Conservation (phyloP, 1,140 invertebrate genomes). For the Proctacanthus coquilletti region DNA sequence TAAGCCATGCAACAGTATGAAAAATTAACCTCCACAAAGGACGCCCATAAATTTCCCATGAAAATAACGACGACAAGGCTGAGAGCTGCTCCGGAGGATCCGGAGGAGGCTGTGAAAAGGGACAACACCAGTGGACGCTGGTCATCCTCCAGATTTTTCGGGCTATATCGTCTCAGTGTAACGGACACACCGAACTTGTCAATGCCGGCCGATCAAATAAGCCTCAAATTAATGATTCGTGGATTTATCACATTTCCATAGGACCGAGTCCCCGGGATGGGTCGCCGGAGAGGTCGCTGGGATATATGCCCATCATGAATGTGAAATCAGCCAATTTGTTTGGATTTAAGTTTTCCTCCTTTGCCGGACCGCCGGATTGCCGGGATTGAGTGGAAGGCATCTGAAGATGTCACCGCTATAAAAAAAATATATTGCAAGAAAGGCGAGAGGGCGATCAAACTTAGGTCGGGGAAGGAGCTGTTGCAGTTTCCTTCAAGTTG, state of each 20-base stretch:
- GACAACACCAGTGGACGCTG: background rate
- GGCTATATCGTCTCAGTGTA: too few relatives aligned
- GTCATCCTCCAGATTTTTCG: too few relatives aligned
- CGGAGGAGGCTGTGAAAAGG: too few relatives aligned
- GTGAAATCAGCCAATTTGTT: background rate
- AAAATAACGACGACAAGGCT: too few relatives aligned
- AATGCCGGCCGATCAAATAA: background rate
- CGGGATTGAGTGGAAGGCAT: background rate
- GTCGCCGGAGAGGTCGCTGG: background rate
- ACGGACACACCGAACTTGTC: background rate
- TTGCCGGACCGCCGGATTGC: background rate
- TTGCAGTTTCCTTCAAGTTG: too few relatives aligned
- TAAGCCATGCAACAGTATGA: too few relatives aligned
- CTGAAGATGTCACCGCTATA: background rate
- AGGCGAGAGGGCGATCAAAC: background rate
- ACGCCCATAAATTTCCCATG: too few relatives aligned
- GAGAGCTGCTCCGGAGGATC: too few relatives aligned
- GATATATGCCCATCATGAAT: background rate
- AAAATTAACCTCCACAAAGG: too few relatives aligned
- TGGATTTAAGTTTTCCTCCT: background rate
- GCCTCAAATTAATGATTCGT: conserved; percentile 5
- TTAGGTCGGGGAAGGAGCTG: too few relatives aligned
- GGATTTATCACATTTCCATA: conserved; percentile 2
- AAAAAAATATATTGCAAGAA: background rate
- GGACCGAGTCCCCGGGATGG: background rate